These are phyloP conservation scores for Phenganax stokvisi DNA, from an alignment of 92 coral and sea anemone species.

Conservation along the genomic window DNA sequence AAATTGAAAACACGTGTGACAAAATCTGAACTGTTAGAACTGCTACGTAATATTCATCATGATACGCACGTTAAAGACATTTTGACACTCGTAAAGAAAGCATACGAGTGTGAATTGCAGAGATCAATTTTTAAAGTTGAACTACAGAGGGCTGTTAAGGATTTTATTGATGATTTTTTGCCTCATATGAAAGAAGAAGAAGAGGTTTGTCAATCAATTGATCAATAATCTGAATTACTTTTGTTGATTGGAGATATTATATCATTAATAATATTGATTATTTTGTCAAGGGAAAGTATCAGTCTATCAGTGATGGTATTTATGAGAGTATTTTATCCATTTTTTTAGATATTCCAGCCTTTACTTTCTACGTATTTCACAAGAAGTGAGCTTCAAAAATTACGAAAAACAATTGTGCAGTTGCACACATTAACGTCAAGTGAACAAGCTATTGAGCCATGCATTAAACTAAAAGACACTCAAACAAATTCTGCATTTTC, in stretches of 20 bases:
- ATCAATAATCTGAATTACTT: background rate
- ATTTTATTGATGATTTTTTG: slow-evolving; percentile 78
- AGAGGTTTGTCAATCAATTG: slow-evolving; percentile 52
- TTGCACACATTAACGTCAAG: slow-evolving; percentile 58
- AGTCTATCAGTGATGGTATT: background rate
- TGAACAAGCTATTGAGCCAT: background rate
- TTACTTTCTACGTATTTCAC: slow-evolving; percentile 77
- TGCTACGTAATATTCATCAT: slow-evolving; percentile 75
- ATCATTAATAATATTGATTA: background rate
- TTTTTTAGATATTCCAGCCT: slow-evolving; percentile 82
- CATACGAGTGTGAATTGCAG: slow-evolving; percentile 53
- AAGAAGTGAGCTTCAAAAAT: slow-evolving; percentile 75
- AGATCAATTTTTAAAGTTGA: slow-evolving; percentile 21
- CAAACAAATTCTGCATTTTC: slow-evolving; percentile 45
- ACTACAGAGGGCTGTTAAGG: slow-evolving; percentile 69
- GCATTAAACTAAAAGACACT: background rate
- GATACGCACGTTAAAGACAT: slow-evolving; percentile 83
- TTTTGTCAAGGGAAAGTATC: too few relatives aligned
- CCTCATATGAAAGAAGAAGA: slow-evolving; percentile 98
- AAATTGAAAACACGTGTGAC: slow-evolving; percentile 75
- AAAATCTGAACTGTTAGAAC: slow-evolving; percentile 60
- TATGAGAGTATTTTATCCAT: background rate
- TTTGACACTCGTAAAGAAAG: slow-evolving; percentile 66
- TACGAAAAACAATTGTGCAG: slow-evolving; percentile 63
- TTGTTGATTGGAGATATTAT: background rate